These are phyloP conservation scores for Papilio elwesi DNA, from an alignment of 2,888 invertebrate species.

Conservation along the genomic window DNA sequence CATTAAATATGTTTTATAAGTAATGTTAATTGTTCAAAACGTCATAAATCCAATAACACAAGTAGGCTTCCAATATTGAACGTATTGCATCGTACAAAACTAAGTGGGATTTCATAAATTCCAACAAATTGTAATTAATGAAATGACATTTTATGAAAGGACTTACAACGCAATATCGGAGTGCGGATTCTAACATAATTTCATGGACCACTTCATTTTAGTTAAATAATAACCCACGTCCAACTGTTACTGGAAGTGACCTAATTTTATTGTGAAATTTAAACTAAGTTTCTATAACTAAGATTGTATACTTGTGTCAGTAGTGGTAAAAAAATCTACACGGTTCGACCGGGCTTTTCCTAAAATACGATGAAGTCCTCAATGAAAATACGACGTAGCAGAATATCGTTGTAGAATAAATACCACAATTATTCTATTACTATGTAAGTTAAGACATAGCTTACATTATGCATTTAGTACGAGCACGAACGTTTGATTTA, in stretches of 20 bases:
- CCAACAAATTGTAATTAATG: conserved; percentile 49
- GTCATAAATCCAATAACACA: conserved; percentile 27
- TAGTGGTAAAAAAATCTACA: too few species aligned
- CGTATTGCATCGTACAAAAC: conserved; percentile 35
- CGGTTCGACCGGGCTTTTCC: too few species aligned
- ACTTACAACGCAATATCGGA: conserved; percentile 59
- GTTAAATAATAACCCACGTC: conserved; percentile 52
- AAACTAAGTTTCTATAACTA: too few species aligned
- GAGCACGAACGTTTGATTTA: too few species aligned
- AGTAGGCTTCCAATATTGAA: conserved; percentile 38
- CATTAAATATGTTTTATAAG: background rate
- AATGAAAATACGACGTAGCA: too few species aligned
- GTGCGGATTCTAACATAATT: conserved; percentile 67
- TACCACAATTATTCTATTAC: too few species aligned
- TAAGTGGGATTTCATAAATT: conserved; percentile 38
- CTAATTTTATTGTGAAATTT: background rate
- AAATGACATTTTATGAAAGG: conserved; percentile 51
- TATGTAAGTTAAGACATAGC: too few species aligned
- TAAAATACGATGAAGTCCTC: too few species aligned
- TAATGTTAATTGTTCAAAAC: background rate
- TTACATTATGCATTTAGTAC: too few species aligned
- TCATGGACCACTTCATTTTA: conserved; percentile 61
- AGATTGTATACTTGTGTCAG: too few species aligned
- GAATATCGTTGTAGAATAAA: too few species aligned
- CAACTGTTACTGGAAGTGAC: conserved; percentile 49